Base-by-base conservation (phyloP, 1,140 invertebrate genomes). In the Danaus melanippus region DNA sequence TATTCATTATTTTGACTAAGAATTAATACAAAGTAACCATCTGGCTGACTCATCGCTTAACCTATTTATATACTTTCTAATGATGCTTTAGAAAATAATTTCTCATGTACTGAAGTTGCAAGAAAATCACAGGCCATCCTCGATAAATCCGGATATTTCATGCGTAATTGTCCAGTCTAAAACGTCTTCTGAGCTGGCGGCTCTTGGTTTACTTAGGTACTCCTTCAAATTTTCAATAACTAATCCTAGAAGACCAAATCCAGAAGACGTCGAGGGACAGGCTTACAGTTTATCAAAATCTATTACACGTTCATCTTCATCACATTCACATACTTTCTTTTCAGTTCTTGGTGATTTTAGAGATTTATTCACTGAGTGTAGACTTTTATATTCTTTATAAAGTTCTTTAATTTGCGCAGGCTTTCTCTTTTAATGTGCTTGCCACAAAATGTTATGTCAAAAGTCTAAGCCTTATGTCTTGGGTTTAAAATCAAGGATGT, bases 401-500 rank as follows among this genome's bases (percentile, higher is more conserved):
- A 76, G 55, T 62, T 55, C 66, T 69, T 65, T 54, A 74, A 74
- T 56, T 69, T 68, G 56, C 60, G 54, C 56, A 74, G 52, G 53
- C 65, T 68, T 67, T 68, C 69, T 58, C n/a, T 72, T 69, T 74
- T 68, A 63, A 75, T 52, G 64, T 75, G 62, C 60, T 70, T 67
- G 39, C 75, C 76, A 74, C 74, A 74, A 8, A 57, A 46, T 56
- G 75, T 77, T n/a, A n/a, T n/a, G n/a, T n/a, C n/a, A n/a, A n/a
- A n/a, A n/a, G n/a, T n/a, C n/a, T n/a, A n/a, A n/a, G n/a, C n/a
- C n/a, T n/a, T n/a, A n/a, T n/a, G n/a, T 56, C 67, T 73, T 60
- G 71, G 76, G 68, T 79, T 71, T 64, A 76, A 66, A 72, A 79
- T 76, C 52, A 79, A 64, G n/a, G n/a, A n/a, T n/a, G n/a, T n/a